Base-by-base conservation (phyloP, 2,888 invertebrate species). In the Cheilosia variabilis region DNA sequence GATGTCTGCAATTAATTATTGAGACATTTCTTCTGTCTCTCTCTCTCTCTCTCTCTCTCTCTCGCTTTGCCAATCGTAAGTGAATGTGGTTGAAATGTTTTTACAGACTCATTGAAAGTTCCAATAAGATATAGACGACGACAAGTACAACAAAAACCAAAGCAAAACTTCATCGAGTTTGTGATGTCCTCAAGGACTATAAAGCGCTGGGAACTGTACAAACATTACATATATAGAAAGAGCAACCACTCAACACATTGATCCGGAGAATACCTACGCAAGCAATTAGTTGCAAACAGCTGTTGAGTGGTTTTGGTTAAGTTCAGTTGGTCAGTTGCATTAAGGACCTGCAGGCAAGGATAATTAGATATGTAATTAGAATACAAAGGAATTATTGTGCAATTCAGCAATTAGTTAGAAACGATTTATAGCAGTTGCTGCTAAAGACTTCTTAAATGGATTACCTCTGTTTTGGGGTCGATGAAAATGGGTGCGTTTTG, bases 1-100 rank as follows among this genome's bases (percentile, higher is more conserved):
- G 91, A 91, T 91, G 91, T 90, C 90, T 90, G 91, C 91, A 91
- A 91, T 91, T 91, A 91, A 91, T 91, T 91, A 90, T 90, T 91
- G 90, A 91, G 86, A 76, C 71, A 81, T 81, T 86, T 68, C 68
- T 43, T 62, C 52, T 50, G 4, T 65, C 9, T 43, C 43, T 15
- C 37, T n/a, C 10, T 53, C 2, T 6, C 24, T 50, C 52, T 15
- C n/a, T 41, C 10, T 22, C 15, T 37, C 37, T 1, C 34, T 2
- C 17, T 27, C 9, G 0, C 0, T 31, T 9, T 31, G 10, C n/a
- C 31, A 34, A 13, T 10, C 10, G 27, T 13, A 72, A 43, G 43
- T 50, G 60, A 34, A 17, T 73, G 62, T 31, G 47, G 65, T 75
- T 52, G 50, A 58, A 60, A 50, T 76, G 76, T 83, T 55, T 79